Evolutionary conservation across 2,113 vertebrate genomes (phyloP).

Genomic region (Corythoichthys haematopterus): DNA sequence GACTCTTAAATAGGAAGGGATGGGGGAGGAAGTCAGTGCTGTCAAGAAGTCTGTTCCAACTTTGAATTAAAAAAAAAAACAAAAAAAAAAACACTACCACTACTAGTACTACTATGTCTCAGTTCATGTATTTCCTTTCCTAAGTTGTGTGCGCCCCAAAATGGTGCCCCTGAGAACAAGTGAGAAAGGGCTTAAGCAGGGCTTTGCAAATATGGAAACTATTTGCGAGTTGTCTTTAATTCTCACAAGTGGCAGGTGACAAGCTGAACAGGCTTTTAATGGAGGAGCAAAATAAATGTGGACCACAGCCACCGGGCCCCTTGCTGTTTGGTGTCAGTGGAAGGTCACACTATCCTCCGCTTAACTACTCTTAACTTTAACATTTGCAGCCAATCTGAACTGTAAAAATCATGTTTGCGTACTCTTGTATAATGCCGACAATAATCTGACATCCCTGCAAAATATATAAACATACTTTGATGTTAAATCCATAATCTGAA

Average conservation of each 20-base stretch:
- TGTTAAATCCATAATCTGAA: conserved; percentile 7
- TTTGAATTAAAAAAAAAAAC: not conserved
- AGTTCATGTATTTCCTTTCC: no score
- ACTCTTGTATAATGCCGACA: not conserved
- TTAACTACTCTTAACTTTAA: conserved; percentile 2
- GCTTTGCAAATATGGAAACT: conserved; percentile 46
- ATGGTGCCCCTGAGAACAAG: not conserved
- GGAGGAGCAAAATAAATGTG: conserved; percentile 36
- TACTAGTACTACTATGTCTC: no score
- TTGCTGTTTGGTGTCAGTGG: conserved; percentile 28
- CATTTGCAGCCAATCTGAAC: not conserved
- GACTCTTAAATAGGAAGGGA: not conserved
- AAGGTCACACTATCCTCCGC: conserved; percentile 22
- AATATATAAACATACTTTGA: conserved; percentile 4
- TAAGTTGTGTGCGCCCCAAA: not conserved
- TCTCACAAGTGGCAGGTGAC: conserved; percentile 62
- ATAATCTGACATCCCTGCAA: not conserved
- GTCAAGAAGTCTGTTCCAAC: not conserved
- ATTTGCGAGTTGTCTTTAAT: conserved; percentile 64
- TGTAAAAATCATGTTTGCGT: not conserved
- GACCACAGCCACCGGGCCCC: conserved; percentile 37
- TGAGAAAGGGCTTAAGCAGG: conserved; percentile 1
- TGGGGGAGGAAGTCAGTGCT: not conserved
- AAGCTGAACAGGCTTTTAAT: conserved; percentile 57
- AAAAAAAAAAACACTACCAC: no score